Base-by-base conservation (phyloP, 2,888 invertebrate species). In the Agrochola lychnidis region DNA sequence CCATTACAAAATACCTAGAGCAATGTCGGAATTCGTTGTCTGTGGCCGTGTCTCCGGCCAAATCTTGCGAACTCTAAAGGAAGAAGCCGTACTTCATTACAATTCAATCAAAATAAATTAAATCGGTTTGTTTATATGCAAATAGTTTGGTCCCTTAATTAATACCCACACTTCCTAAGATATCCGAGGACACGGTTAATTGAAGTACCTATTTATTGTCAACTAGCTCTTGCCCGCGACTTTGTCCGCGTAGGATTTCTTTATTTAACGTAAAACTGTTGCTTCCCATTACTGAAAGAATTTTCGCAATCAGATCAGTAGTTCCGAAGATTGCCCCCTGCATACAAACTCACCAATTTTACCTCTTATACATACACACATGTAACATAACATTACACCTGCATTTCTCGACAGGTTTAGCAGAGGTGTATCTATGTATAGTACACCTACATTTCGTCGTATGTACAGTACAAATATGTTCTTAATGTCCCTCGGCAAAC, bases 71-170 rank as follows among this genome's bases (percentile, higher is more conserved):
- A 22, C 0, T 22, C 22, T 48, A 51, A 22, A 70, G 42, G 14
- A 57, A n/a, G 53, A 42, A 59, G 25, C 25, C 9, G 64, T 40
- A 57, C 74, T 82, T 76, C 75, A 81, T 76, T 53, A 56, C 14
- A 40, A 67, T 61, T 25, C 45, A 48, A 62, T 81, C 57, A 81
- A 78, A 63, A 56, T 57, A 75, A 82, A 75, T 80, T 79, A 82
- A 85, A 77, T 81, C 56, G 42, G 77, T 82, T 77, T 78, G 69
- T 85, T 75, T 75, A 71, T 74, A 82, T 82, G 82, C 73, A 80
- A 87, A 87, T 82, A 73, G 48, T 57, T 73, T 36, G n/a, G 63
- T 76, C 73, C 56, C 67, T 69, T 63, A 69, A 78, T 66, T 66
- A 75, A 83, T 62, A 70, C 48, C 48, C 7, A 25, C 22, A 62